A percentile compares a stretch with the other conserved stretches of the same genome.
Conservation (phyloP, 2,113 vertebrate genomes). For the Gadus chalcogrammus region DNA sequence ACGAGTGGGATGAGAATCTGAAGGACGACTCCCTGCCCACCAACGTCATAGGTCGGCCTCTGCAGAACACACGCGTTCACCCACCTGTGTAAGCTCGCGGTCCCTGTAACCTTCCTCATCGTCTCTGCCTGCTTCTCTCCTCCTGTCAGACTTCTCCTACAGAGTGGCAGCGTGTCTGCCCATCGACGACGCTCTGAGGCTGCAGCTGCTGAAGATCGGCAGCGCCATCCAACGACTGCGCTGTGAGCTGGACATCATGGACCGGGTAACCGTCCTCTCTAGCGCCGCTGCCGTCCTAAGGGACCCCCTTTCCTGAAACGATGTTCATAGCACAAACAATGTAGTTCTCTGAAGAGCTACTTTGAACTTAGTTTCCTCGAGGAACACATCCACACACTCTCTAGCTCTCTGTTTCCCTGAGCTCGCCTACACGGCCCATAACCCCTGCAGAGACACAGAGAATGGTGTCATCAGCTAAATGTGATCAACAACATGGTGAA, state of each 20-base stretch:
- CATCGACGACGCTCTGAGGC: slow-evolving; percentile 88
- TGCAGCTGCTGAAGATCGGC: slow-evolving; percentile 92
- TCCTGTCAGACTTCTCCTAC: slow-evolving; percentile 70
- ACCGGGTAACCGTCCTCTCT: slow-evolving; percentile 77
- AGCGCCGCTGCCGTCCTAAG: neutral
- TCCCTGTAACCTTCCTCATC: slow-evolving; percentile 1
- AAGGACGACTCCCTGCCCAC: slow-evolving; percentile 94
- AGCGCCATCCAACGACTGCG: slow-evolving; percentile 95
- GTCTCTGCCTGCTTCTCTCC: slow-evolving; percentile 6
- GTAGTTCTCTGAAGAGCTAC: too few species aligned
- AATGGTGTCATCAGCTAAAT: too few species aligned
- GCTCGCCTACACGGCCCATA: too few species aligned
- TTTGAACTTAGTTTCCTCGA: too few species aligned
- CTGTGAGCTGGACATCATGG: slow-evolving; percentile 97
- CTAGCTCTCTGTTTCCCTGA: too few species aligned
- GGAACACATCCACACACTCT: too few species aligned
- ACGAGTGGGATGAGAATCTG: slow-evolving; percentile 97
- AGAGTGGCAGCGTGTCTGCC: slow-evolving; percentile 92
- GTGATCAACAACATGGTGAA: neutral
- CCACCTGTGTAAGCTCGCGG: slow-evolving; percentile 20
- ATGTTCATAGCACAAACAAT: too few species aligned
- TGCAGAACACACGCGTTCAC: slow-evolving; percentile 16
- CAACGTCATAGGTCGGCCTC: slow-evolving; percentile 86
- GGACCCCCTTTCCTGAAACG: too few species aligned
- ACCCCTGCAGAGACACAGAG: too few species aligned